Evolutionary conservation across 2,888 invertebrate genomes (phyloP).

Genomic region (Amblyjoppa fuscipennis): DNA sequence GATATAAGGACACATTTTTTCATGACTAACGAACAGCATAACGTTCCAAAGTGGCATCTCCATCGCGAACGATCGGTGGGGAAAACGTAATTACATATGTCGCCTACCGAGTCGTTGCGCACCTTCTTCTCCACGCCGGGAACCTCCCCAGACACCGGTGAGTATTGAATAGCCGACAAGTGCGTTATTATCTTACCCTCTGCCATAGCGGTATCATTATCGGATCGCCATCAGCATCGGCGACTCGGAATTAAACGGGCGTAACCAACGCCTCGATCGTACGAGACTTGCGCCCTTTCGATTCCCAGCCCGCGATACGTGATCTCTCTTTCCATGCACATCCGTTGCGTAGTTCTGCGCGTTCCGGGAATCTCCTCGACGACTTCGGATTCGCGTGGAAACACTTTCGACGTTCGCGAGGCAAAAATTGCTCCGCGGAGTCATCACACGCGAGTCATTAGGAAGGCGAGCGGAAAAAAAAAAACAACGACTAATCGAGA

Average conservation of each 20-base stretch:
- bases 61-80: constrained; percentile 35
- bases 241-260: background rate
- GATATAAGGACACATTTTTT: too few relatives aligned
- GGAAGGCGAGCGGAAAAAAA: background rate
- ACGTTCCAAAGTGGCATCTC: background rate
- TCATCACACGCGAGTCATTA: background rate
- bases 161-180: constrained; percentile 27
- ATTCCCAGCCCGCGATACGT: too few relatives aligned
- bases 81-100: constrained; percentile 46
- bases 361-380: background rate
- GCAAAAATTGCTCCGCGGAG: background rate
- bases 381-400: background rate
- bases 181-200: constrained; percentile 37
- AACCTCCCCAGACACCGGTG: constrained; percentile 9
- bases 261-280: too few relatives aligned
- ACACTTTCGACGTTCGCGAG: background rate
- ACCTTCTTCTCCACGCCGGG: background rate
- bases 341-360: background rate
- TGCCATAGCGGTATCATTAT: background rate
- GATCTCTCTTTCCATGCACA: constrained; percentile 26
- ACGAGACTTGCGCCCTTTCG: too few relatives aligned
- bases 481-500: background rate
- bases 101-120: constrained; percentile 38
- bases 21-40: too few relatives aligned
- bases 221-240: constrained; percentile 24